These are phyloP conservation scores for Carterocephalus palaemon DNA, from an alignment of 2,888 invertebrate genomes.

Conservation along the genomic window DNA sequence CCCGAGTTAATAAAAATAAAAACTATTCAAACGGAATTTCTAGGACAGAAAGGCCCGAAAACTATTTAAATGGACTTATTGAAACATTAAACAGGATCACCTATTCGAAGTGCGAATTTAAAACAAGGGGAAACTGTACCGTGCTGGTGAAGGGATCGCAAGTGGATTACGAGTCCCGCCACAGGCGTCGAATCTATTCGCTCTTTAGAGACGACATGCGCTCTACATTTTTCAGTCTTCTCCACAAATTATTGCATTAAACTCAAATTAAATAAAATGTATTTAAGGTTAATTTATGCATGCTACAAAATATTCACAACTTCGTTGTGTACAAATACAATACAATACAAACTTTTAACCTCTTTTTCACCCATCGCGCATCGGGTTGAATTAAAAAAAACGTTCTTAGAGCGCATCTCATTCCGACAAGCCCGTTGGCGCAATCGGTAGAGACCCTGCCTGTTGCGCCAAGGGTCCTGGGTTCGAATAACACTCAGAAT, in stretches of 20 bases:
- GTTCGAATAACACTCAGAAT: too few species aligned
- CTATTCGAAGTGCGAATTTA: conserved; percentile 62
- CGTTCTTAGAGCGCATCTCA: too few species aligned
- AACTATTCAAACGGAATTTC: background rate
- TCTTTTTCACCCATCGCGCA: conserved; percentile 24
- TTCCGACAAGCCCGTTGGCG: too few species aligned
- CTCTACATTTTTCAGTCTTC: background rate
- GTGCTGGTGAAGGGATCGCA: conserved; percentile 43
- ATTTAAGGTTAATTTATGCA: too few species aligned
- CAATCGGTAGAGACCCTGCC: too few species aligned
- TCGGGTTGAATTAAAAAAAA: too few species aligned
- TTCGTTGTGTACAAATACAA: too few species aligned
- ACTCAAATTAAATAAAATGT: background rate
- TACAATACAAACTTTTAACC: too few species aligned
- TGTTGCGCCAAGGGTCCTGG: too few species aligned
- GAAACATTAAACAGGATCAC: conserved; percentile 72
- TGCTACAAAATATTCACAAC: too few species aligned
- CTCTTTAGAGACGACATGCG: conserved; percentile 4
- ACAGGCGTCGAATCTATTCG: conserved; percentile 36
- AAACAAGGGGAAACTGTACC: conserved; percentile 65
- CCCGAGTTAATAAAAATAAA: background rate
- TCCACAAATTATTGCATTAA: background rate
- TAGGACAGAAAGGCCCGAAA: conserved; percentile 33
- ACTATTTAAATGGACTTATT: conserved; percentile 59
- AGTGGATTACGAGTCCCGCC: conserved; percentile 67